Evolutionary conservation across 2,888 invertebrate species (phyloP).

Genomic region (Eilema sororculum): DNA sequence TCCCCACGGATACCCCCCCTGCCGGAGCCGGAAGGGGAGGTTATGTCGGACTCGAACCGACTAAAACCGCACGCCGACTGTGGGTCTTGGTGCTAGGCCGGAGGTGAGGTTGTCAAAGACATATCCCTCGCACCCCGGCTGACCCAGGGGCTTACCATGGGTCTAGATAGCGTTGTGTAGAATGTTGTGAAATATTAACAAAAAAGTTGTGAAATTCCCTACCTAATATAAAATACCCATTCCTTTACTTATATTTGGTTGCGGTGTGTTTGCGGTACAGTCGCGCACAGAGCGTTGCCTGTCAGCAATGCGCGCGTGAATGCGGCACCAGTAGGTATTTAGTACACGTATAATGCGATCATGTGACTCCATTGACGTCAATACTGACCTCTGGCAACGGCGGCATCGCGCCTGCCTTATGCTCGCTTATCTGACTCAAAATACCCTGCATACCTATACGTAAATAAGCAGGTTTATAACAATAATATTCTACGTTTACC

Average conservation of each 20-base stretch:
- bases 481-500: conserved; percentile 30
- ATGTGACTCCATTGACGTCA: conserved; percentile 91
- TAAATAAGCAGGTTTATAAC: conserved; percentile 44
- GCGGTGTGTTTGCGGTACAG: conserved; percentile 6
- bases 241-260: background rate
- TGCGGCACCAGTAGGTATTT: conserved; percentile 56
- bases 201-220: no score
- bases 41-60: no score
- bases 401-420: conserved; percentile 78
- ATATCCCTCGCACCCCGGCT: no score
- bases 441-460: conserved; percentile 66
- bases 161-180: no score
- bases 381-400: conserved; percentile 89
- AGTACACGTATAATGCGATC: conserved; percentile 72
- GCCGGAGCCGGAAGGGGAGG: no score
- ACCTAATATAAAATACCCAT: background rate
- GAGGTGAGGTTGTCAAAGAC: no score
- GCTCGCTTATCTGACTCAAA: conserved; percentile 79
- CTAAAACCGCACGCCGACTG: no score
- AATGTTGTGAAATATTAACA: no score
- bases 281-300: conserved; percentile 31
- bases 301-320: conserved; percentile 42
- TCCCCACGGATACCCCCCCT: no score
- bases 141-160: no score
- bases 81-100: no score